Evolutionary conservation across 2,113 vertebrate genomes (phyloP).

Genomic region (Peucedramus taeniatus): DNA sequence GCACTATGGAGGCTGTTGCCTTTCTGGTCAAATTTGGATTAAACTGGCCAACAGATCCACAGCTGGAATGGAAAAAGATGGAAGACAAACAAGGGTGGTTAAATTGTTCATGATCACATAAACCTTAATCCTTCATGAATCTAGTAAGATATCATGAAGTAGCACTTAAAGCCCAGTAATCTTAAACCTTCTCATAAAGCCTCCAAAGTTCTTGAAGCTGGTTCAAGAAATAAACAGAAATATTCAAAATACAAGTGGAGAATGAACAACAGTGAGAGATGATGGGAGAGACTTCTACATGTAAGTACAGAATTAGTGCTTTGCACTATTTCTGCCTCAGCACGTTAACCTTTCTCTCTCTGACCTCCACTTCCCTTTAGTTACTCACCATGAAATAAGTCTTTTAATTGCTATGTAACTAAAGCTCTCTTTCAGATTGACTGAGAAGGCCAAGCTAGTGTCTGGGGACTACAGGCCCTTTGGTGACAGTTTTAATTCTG

Average conservation of each 20-base stretch:
- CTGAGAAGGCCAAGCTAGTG: conserved; percentile 54
- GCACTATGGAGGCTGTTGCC: neutral
- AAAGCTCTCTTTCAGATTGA: conserved; percentile 57
- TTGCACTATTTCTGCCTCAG: neutral
- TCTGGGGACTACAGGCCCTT: conserved; percentile 49
- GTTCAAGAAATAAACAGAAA: neutral
- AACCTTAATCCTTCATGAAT: neutral
- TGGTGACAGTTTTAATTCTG: conserved; percentile 68
- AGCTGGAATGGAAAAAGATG: neutral
- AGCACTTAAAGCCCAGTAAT: neutral
- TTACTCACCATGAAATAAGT: conserved; percentile 62
- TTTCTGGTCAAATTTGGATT: neutral
- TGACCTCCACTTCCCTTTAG: conserved; percentile 10
- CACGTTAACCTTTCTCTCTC: neutral
- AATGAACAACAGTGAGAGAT: neutral
- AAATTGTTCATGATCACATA: neutral
- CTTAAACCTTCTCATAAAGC: neutral
- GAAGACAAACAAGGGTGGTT: neutral
- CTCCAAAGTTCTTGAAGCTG: neutral
- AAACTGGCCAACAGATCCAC: neutral
- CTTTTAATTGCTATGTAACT: conserved; percentile 68
- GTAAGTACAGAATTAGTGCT: neutral
- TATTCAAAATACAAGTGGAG: neutral
- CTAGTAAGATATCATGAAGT: neutral
- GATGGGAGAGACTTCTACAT: neutral